phyloP scores from a whole-genome alignment of 2,888 invertebrate genomes.

The Iphiclides podalirius region DNA sequence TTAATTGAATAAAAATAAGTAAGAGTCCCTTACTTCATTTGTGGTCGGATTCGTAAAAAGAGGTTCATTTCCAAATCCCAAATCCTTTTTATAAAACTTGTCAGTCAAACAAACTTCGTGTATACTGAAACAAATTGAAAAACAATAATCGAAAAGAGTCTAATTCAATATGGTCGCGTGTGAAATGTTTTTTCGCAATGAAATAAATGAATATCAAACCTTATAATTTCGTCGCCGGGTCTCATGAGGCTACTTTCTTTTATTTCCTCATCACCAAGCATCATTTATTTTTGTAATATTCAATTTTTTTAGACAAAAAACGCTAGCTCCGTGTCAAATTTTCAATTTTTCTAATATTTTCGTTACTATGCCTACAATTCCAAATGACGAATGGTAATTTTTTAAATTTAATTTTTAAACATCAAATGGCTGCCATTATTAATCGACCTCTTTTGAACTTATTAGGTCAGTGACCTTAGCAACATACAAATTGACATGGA shows the following conservation, averaged over 20 bases:
- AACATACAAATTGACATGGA: constrained; percentile 17
- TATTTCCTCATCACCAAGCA: constrained; percentile 76
- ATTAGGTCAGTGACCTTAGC: constrained; percentile 25
- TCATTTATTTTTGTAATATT: constrained; percentile 70
- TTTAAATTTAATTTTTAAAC: constrained; percentile 28
- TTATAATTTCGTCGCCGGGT: constrained; percentile 71
- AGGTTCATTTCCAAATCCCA: constrained; percentile 50
- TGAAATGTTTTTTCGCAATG: constrained; percentile 37
- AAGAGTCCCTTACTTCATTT: constrained; percentile 52
- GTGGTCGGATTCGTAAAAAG: constrained; percentile 49
- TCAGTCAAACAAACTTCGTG: constrained; percentile 68
- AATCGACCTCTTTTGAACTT: constrained; percentile 51
- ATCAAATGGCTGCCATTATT: constrained; percentile 23
- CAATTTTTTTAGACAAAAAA: constrained; percentile 73
- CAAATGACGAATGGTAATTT: constrained; percentile 42
- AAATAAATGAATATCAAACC: constrained; percentile 56
- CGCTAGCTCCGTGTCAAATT: constrained; percentile 51
- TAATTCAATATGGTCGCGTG: constrained; percentile 47
- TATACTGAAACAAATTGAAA: constrained; percentile 54
- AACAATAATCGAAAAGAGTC: constrained; percentile 27
- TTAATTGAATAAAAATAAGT: no score
- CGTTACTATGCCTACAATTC: constrained; percentile 59
- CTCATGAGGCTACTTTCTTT: constrained; percentile 67
- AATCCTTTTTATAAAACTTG: constrained; percentile 63
- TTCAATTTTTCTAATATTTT: constrained; percentile 58